Base-by-base conservation (phyloP, 2,888 invertebrate species). In the Rotaria socialis region DNA sequence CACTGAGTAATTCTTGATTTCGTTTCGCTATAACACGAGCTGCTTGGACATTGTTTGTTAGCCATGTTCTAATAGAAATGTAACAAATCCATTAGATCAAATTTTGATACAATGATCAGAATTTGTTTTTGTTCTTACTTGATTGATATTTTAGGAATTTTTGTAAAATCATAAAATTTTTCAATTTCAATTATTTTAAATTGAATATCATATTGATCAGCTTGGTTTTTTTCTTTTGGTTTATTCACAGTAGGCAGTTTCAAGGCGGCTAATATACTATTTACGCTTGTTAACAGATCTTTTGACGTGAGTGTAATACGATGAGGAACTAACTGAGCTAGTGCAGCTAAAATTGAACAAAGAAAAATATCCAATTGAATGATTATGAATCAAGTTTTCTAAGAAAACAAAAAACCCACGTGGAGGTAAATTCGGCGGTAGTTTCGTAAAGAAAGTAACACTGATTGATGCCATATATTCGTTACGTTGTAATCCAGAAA, bases 71-170 rank as follows among this genome's bases (percentile, higher is more conserved):
- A 67, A 16, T 14, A 35, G 3, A 55, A 22, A 4, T 22, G 22
- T 16, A 52, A 52, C 0, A 11, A 52, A 16, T 52, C 52, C 22
- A 50, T 4, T 50, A 50, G 50, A 50, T 50, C 50, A 50, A 11
- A 50, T 14, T 14, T 14, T 14, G 4, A 50, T 8, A 4, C 8
- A 50, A 50, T 50, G 14, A 11, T 11, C 50, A 50, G 4, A 50
- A 14, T 50, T 14, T 11, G 50, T 50, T 35, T 67, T 35, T 19
- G 0, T 35, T 19, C 35, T 14, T 67, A 67, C 67, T 67, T 35
- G 24, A 67, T 35, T 41, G 67, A 67, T 67, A 67, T 35, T 35
- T 67, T 67, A 7, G 67, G 67, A 67, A 67, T 67, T 67, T 67
- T 67, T 27, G 67, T 19, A 35, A 67, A 67, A 67, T 67, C 67